phyloP scores from a whole-genome alignment of 2,113 vertebrate species.

The Peromyscus leucopus region DNA sequence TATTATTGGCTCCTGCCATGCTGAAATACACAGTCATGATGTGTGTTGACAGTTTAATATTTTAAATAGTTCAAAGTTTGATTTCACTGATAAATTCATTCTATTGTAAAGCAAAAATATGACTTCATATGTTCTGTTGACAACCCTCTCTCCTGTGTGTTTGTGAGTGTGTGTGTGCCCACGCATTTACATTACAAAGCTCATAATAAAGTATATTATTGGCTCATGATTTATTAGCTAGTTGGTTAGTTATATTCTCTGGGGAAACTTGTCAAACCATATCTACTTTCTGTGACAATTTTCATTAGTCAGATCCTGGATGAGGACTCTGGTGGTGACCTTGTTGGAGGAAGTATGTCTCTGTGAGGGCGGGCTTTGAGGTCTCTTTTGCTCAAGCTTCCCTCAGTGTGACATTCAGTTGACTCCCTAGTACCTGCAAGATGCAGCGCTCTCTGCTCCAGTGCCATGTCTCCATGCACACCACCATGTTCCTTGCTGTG shows the following conservation, averaged over 20 bases:
- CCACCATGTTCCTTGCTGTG: too few species aligned
- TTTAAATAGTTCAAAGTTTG: constrained; percentile 12
- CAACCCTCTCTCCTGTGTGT: too few species aligned
- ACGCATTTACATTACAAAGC: not conserved
- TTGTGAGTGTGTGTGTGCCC: not conserved
- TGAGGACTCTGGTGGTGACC: too few species aligned
- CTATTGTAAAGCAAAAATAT: not conserved
- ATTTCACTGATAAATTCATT: not conserved
- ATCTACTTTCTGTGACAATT: not conserved
- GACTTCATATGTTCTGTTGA: not conserved
- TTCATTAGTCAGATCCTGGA: constrained; percentile 18
- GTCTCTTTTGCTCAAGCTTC: too few species aligned
- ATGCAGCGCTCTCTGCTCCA: too few species aligned
- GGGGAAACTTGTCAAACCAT: not conserved
- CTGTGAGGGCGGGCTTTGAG: too few species aligned
- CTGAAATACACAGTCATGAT: not conserved
- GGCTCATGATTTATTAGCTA: not conserved
- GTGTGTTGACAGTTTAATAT: not conserved
- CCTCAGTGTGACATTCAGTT: too few species aligned
- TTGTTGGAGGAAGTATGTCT: too few species aligned
- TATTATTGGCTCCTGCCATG: not conserved
- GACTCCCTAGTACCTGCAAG: too few species aligned
- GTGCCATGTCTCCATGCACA: too few species aligned
- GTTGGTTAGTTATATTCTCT: not conserved
- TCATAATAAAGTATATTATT: not conserved